Evolutionary conservation across 2,113 vertebrate species (phyloP), one percentile per base, ranked within the genome.

Genomic region (Syngnathus floridae): DNA sequence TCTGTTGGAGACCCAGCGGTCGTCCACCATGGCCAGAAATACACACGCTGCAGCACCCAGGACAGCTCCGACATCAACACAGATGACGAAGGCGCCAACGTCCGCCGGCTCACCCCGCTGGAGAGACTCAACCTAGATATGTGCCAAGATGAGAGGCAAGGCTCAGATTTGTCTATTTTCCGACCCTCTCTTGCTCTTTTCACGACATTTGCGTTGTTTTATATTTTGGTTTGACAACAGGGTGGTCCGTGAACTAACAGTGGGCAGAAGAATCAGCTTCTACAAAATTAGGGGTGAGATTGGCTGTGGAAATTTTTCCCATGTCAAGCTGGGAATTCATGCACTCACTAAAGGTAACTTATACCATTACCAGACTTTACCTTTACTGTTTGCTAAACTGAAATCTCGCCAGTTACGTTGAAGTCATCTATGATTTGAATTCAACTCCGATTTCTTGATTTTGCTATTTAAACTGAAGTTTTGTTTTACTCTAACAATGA

Each of bases 301-400:
- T 4, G 96, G 97, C 70, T 94, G 92, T 36, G 97, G 97, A n/a
- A 99, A 98, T 88, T 99, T 99, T 70, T 99, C 97, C 0, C 95
- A 97, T 71, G 97, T 99, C 82, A 98, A 96, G 75, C 91, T 98
- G 19, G 96, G 96, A 70, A 92, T 99, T 78, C 96, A 99, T 80
- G 92, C 94, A 19, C 88, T 99, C 63, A 96, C 93, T 55, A 98
- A 94, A 97, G 97, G 97, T 97, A 93, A 31, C 2, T 31, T 31
- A 14, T 5, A 14, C 12, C 43, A 45, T 45, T 45, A 16, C 1
- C 11, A 14, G 14, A 45, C 13, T 45, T 45, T 45, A 45, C 43
- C 14, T 45, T 45, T 45, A 45, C 43, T 45, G 43, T 4, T 45
- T 4, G 13, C 41, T 45, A 3, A 45, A 45, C 13, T 40, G 38